These are phyloP conservation scores for Passer domesticus DNA, from an alignment of 2,113 vertebrate species.

Conservation along the genomic window DNA sequence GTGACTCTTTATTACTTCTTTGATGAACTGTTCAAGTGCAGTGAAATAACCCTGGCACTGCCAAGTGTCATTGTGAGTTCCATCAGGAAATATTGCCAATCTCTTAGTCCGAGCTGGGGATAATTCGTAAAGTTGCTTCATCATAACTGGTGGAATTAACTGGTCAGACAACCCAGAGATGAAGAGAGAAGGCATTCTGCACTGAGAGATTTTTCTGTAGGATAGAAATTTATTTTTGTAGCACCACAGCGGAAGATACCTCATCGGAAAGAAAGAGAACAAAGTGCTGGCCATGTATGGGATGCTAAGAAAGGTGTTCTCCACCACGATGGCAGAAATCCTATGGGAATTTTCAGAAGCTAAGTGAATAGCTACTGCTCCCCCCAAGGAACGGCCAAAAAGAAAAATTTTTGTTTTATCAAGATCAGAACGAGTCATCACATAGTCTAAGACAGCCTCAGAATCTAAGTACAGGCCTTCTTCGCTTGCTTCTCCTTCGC, in stretches of 20 bases:
- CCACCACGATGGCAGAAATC: conserved; percentile 93
- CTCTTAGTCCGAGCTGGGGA: conserved; percentile 98
- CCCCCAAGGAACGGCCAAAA: conserved; percentile 96
- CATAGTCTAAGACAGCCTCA: conserved; percentile 93
- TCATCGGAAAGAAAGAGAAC: conserved; percentile 96
- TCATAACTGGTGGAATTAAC: conserved; percentile 98
- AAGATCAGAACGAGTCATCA: conserved; percentile 96
- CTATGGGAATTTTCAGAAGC: conserved; percentile 94
- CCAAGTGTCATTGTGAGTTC: conserved; percentile 99
- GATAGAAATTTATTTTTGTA: conserved; percentile 98
- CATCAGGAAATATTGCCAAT: conserved; percentile 94
- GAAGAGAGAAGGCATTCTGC: conserved; percentile 97
- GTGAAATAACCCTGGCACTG: conserved; percentile 98
- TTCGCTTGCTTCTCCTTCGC: conserved; percentile 94
- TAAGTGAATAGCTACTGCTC: conserved; percentile 92
- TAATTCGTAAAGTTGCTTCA: conserved; percentile 98
- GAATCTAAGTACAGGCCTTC: conserved; percentile 92
- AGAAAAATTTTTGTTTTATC: conserved; percentile 97
- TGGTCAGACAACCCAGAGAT: conserved; percentile 97
- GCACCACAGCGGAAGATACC: conserved; percentile 96
- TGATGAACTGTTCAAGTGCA: conserved; percentile 96
- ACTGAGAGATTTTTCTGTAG: conserved; percentile 90
- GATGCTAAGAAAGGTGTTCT: conserved; percentile 99
- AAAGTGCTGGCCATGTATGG: conserved; percentile 98
- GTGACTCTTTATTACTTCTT: conserved; percentile 91